Evolutionary conservation across 1,140 invertebrate species (phyloP), one percentile per base, ranked within the genome.

Genomic region (Geopemphigus sp.): DNA sequence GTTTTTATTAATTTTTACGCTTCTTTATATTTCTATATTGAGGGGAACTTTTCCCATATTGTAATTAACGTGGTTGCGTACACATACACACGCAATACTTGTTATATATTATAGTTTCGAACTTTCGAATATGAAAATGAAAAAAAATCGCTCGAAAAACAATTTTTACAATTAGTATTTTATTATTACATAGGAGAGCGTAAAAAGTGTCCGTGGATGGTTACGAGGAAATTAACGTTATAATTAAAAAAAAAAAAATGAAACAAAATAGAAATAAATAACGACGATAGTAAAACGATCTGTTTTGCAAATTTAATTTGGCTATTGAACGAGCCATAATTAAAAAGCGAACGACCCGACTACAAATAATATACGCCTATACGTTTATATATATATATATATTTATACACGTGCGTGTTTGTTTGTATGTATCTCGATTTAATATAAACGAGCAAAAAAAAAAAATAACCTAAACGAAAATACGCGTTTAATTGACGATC

Each of bases 1-100:
- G 22, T 22, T n/a, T n/a, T 47, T 47, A 68, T 68, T 68, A 68
- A 50, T 68, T 68, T 64, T 47, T 68, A n/a, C n/a, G n/a, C n/a
- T n/a, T n/a, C n/a, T n/a, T n/a, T n/a, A n/a, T n/a, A 47, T 68
- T 32, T 66, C 45, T 19, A 45, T 66, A 66, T 45, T 15, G 39
- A 22, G 14, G n/a, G 14, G 15, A 47, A 68, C 32, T 15, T 68
- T 68, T 61, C 47, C 47, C 14, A 47, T 47, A n/a, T 68, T 68
- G 45, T 68, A 68, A 68, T 68, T 47, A 68, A 47, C 66, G 15
- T 10, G 26, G n/a, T n/a, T 22, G 14, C 22, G 22, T 47, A 68
- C 14, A 5, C n/a, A n/a, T n/a, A 32, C 39, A 17, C 8, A 39
- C 19, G n/a, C 32, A 29, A 39, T 39, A 39, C 19, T 39, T 19